A percentile compares a stretch with the other conserved stretches of the same genome.
phyloP scores from a whole-genome alignment of 2,888 invertebrate genomes.

The Pasiphila rectangulata region DNA sequence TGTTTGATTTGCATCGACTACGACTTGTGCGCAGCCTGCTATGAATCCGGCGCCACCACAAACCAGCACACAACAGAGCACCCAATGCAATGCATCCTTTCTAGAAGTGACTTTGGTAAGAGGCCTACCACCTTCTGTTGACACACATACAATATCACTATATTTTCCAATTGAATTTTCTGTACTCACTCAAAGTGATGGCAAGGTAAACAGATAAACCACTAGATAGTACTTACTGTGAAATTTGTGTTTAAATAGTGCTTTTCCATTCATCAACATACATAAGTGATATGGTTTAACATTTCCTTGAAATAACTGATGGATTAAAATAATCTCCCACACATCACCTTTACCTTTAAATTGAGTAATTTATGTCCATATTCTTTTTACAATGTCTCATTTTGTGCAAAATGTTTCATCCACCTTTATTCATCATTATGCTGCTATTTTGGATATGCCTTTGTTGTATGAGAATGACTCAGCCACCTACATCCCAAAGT shows the following conservation, averaged over 20 bases:
- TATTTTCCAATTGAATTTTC: neutral
- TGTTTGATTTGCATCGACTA: conserved; percentile 99
- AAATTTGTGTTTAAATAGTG: too few relatives aligned
- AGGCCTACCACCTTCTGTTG: conserved; percentile 26
- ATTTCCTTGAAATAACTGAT: too few relatives aligned
- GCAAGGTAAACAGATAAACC: neutral
- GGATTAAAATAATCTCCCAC: too few relatives aligned
- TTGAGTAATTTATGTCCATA: neutral
- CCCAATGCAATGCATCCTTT: conserved; percentile 99
- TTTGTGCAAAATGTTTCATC: neutral
- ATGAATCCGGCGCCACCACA: conserved; percentile 94
- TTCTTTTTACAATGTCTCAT: neutral
- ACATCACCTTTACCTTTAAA: too few relatives aligned
- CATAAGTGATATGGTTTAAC: neutral
- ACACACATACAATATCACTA: conserved; percentile 17
- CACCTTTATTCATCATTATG: neutral
- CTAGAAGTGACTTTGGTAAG: conserved; percentile 96
- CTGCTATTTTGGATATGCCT: neutral
- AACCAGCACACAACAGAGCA: conserved; percentile 97
- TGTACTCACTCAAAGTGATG: conserved; percentile 1
- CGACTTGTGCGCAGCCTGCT: conserved; percentile 98
- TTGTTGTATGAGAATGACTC: conserved; percentile 3
- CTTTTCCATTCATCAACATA: neutral
- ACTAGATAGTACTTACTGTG: neutral
- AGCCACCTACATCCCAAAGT: conserved; percentile 4